Conservation (phyloP, 2,113 vertebrate genomes). For the Oryzias curvinotus region DNA sequence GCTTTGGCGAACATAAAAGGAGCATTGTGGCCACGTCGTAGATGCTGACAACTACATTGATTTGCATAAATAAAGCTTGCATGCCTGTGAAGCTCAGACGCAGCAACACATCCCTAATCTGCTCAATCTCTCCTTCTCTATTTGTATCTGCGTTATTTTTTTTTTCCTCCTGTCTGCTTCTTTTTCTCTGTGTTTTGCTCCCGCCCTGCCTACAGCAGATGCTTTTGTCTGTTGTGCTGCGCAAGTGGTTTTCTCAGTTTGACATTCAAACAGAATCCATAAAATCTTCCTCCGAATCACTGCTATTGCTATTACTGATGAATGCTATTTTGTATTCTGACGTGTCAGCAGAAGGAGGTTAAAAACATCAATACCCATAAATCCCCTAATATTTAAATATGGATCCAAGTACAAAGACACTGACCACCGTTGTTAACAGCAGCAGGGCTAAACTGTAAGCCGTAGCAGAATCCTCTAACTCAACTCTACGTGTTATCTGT, state of each 20-base stretch:
- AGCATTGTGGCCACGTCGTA: conserved; percentile 47
- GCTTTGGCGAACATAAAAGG: conserved; percentile 42
- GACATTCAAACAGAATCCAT: conserved; percentile 64
- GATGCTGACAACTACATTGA: conserved; percentile 50
- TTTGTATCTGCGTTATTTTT: conserved; percentile 21
- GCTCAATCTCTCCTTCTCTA: conserved; percentile 19
- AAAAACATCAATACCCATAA: conserved; percentile 70
- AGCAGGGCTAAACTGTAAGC: conserved; percentile 38
- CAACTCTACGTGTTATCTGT: conserved; percentile 46
- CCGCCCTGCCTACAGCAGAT: conserved; percentile 1
- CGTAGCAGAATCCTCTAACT: conserved; percentile 48
- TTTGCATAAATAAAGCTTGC: conserved; percentile 59
- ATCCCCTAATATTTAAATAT: conserved; percentile 71
- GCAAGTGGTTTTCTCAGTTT: conserved; percentile 61
- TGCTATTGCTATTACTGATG: conserved; percentile 50
- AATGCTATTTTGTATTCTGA: conserved; percentile 60
- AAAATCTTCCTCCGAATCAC: conserved; percentile 65
- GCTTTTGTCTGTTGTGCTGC: conserved; percentile 49
- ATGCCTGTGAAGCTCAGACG: conserved; percentile 45
- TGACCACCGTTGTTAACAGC: conserved; percentile 51
- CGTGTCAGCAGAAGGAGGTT: conserved; percentile 70
- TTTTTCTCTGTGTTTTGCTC: conserved; percentile 18
- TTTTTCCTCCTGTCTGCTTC: conserved; percentile 2
- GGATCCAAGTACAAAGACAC: conserved; percentile 58
- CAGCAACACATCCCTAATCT: conserved; percentile 37